Evolutionary conservation across 1,140 invertebrate genomes (phyloP), one percentile per base, ranked within the genome.

Genomic region (Ruditapes philippinarum): DNA sequence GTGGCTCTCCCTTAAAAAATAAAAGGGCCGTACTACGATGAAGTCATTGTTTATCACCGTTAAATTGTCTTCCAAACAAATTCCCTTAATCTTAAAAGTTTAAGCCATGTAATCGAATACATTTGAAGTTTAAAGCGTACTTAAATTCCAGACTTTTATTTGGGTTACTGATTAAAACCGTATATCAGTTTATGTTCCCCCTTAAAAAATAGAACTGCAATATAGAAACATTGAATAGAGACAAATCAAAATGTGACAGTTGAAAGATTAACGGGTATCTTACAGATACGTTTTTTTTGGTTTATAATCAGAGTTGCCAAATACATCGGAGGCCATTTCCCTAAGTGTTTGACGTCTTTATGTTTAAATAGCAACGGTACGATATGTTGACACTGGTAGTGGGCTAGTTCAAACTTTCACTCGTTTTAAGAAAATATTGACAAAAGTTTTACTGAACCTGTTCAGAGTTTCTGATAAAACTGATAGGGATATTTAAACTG

Each of bases 301-400:
- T 78, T 78, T 78, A 78, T 78, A 78, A 78, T 78, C 45, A 22
- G 17, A 51, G 74, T n/a, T 25, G 45, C 28, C 74, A 78, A 78
- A 78, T 38, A 62, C 57, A 62, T 28, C 57, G 57, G 57, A 62
- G 57, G 57, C 57, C 57, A 62, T 62, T 62, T 62, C 57, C 57
- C 54, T 19, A 54, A 78, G 74, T 51, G 45, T 78, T 22, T 78
- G 22, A 49, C 25, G 42, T 45, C 45, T 17, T 36, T 54, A 78
- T 78, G 74, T 78, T 78, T 78, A 78, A 78, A 78, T 78, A 78
- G 74, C 74, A 78, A 78, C 74, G 49, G 22, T n/a, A 33, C 17
- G 74, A 51, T 36, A 54, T 36, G 74, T 78, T 70, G 33, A 38
- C 33, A 25, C 12, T 70, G 65, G 65, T 70, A 70, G 65, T 70